Percentiles rank a stretch among this genome's conserved stretches.
These are phyloP conservation scores for Chrysomallon squamiferum DNA, from an alignment of 1,140 invertebrate species.

Conservation along the genomic window DNA sequence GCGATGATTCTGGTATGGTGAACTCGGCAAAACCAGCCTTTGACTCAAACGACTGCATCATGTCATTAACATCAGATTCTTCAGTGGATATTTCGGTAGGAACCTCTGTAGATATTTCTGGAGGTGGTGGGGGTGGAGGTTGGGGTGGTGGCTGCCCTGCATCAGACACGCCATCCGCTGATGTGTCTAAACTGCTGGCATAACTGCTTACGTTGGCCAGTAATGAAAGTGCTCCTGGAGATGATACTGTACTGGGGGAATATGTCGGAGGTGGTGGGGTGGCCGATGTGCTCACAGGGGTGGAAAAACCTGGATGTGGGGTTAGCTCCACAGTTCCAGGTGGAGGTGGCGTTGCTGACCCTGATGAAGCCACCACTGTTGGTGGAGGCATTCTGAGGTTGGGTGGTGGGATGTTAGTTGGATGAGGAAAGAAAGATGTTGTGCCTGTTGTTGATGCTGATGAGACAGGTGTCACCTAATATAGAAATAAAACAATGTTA, in stretches of 20 bases:
- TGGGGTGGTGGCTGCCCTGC: constrained; percentile 3
- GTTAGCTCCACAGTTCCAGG: constrained; percentile 17
- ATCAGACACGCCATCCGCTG: background rate
- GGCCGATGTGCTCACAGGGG: background rate
- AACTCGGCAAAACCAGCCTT: no score
- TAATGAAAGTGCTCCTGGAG: background rate
- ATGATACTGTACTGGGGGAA: constrained; percentile 7
- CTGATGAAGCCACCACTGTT: background rate
- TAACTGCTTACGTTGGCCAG: constrained; percentile 5
- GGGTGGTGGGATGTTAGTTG: constrained; percentile 1
- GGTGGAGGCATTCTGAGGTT: background rate
- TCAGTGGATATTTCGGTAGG: background rate
- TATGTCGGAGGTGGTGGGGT: constrained; percentile 15
- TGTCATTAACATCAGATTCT: no score
- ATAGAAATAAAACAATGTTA: no score
- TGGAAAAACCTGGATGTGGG: background rate
- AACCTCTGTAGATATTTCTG: constrained; percentile 4
- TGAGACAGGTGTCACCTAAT: no score
- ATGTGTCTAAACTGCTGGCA: background rate
- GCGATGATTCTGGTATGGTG: no score
- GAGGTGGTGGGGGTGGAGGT: constrained; percentile 10
- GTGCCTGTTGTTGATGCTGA: no score
- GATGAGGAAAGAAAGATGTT: background rate
- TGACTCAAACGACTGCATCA: no score
- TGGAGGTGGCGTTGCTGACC: constrained; percentile 11